Evolutionary conservation across 2,888 invertebrate genomes (phyloP).

Genomic region (Zele albiditarsus): DNA sequence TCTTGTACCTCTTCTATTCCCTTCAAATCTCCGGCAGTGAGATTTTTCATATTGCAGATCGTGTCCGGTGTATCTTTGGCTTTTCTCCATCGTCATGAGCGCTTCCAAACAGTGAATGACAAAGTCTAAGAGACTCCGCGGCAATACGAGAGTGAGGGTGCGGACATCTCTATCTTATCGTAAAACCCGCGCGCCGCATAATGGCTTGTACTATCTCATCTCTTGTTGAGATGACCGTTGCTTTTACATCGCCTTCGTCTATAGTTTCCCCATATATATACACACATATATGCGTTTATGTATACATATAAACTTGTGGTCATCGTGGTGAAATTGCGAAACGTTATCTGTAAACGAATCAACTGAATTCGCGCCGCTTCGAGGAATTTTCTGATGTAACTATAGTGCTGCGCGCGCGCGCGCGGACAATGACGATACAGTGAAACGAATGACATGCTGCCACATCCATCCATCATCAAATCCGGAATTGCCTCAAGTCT

Average conservation of each 20-base stretch:
- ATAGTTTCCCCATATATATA: background rate
- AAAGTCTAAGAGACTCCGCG: conserved; percentile 30
- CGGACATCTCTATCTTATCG: conserved; percentile 47
- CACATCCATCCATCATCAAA: conserved; percentile 51
- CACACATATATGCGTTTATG: background rate
- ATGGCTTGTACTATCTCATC: conserved; percentile 51
- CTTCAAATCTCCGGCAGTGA: conserved; percentile 59
- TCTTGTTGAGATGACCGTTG: conserved; percentile 43
- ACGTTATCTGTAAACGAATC: background rate
- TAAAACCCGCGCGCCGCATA: conserved; percentile 33
- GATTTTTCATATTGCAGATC: conserved; percentile 71
- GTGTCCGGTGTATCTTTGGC: conserved; percentile 69
- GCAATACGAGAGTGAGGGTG: conserved; percentile 22
- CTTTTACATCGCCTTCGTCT: background rate
- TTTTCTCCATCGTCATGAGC: conserved; percentile 48
- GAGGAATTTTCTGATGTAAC: background rate
- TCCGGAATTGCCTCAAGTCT: conserved; percentile 11
- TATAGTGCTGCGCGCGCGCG: no score
- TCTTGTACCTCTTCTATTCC: conserved; percentile 44
- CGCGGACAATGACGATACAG: conserved; percentile 37
- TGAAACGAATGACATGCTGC: conserved; percentile 40
- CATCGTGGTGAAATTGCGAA: background rate
- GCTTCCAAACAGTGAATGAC: conserved; percentile 13
- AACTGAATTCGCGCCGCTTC: background rate
- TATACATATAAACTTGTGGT: background rate